Base-by-base conservation (phyloP, 1,140 invertebrate species). In the Leptinotarsa undecemlineata region DNA sequence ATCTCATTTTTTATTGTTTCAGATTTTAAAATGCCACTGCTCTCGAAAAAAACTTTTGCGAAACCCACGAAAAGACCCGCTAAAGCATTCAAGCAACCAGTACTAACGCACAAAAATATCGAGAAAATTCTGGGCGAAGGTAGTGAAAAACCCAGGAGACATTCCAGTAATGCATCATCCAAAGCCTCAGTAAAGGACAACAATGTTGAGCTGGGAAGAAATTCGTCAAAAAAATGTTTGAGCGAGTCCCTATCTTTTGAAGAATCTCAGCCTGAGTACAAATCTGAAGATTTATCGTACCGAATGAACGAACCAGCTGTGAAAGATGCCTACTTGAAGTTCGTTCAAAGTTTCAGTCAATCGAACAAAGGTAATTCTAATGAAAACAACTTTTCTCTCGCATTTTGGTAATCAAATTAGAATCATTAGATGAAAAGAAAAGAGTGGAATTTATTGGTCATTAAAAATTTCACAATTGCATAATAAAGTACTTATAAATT, bases 281-380 rank as follows among this genome's bases (percentile, higher is more conserved):
- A 21, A 26, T 26, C 11, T 26, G 14, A 21, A 26, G n/a, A 64
- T 42, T 21, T 71, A 33, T 60, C 48, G 8, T 71, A 61, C 61
- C 68, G 64, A 15, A 21, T 74, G 61, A 74, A 74, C 69, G 68
- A 74, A 20, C 73, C 73, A 21, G 20, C 23, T 62, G 33, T 74
- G 17, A 63, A 63, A 23, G 64, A 73, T 48, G 62, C 72, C 67
- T 73, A 67, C 48, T 51, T 62, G 21, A 19, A 73, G 57, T 73
- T 73, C 23, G 26, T 67, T 15, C 20, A 21, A 48, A 64, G 15
- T 64, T 33, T 20, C 20, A 21, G 26, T 64, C 20, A 64, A 64
- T 33, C 63, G 11, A 33, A 64, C 20, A 64, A 64, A 23, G 63
- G 20, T 64, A 61, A n/a, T 61, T 61, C 3, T 19, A 61, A 17